A percentile compares a stretch with the other conserved stretches of the same genome.
Conservation (phyloP, 1,140 invertebrate genomes). For the Drosophila kohkoa region DNA sequence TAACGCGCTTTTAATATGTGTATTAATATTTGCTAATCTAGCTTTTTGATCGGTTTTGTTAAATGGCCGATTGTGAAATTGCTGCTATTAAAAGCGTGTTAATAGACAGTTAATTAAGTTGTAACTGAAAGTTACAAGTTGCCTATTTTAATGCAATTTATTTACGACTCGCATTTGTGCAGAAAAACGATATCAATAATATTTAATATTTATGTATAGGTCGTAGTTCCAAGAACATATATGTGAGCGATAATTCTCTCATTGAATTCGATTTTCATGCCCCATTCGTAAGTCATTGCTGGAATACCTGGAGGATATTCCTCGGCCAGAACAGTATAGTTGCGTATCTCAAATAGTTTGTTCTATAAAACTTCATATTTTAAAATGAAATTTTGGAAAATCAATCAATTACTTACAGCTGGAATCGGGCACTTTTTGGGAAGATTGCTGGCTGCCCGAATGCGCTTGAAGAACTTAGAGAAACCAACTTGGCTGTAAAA, state of each 20-base stretch:
- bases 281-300: not conserved
- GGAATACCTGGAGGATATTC: conserved; percentile 17
- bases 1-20: not conserved
- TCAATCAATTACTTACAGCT: conserved; percentile 28
- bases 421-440: conserved; percentile 34
- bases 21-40: not conserved
- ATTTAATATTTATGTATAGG: conserved; percentile 1
- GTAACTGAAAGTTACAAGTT: not conserved
- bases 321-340: conserved; percentile 25
- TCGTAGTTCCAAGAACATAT: not conserved
- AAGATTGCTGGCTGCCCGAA: conserved; percentile 35
- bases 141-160: not conserved
- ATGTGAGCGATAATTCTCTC: not conserved
- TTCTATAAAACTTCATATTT: not conserved
- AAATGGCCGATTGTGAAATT: too few species aligned
- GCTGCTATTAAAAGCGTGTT: too few species aligned
- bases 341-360: conserved; percentile 24
- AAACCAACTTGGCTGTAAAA: conserved; percentile 24
- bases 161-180: not conserved
- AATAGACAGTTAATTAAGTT: too few species aligned
- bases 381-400: not conserved
- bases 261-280: not conserved
- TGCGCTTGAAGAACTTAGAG: conserved; percentile 31
- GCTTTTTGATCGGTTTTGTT: not conserved
- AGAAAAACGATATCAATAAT: too few species aligned